Evolutionary conservation across 2,888 invertebrate species (phyloP).

Genomic region (Strigamia maritima): DNA sequence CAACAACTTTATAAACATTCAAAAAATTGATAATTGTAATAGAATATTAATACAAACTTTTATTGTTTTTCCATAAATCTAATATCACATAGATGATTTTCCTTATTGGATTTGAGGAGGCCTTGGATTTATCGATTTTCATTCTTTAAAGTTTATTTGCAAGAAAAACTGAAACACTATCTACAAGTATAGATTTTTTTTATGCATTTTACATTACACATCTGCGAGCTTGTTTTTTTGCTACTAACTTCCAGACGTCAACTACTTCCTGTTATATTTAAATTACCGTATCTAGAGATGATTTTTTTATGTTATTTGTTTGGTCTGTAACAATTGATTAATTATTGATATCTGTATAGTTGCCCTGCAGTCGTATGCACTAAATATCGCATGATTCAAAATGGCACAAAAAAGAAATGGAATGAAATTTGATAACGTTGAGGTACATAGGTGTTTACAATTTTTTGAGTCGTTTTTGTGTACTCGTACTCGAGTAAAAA

Average conservation of each 20-base stretch:
- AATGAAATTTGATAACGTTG: too few species aligned
- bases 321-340: too few species aligned
- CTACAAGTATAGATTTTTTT: constrained; percentile 12
- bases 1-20: not conserved
- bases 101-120: not conserved
- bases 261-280: not conserved
- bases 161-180: not conserved
- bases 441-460: not conserved
- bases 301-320: too few species aligned
- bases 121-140: not conserved
- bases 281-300: not conserved
- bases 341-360: too few species aligned
- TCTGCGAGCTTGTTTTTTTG: not conserved
- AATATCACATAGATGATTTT: not conserved
- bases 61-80: not conserved
- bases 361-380: too few species aligned
- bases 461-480: too few species aligned
- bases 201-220: not conserved
- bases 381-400: too few species aligned
- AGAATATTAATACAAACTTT: not conserved
- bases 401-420: too few species aligned
- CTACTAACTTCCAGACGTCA: not conserved
- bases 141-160: constrained; percentile 2
- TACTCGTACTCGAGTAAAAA: not conserved
- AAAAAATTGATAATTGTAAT: not conserved